A percentile compares a stretch with the other conserved stretches of the same genome.
phyloP scores from a whole-genome alignment of 2,113 vertebrate genomes.

The Calyptomena viridis region DNA sequence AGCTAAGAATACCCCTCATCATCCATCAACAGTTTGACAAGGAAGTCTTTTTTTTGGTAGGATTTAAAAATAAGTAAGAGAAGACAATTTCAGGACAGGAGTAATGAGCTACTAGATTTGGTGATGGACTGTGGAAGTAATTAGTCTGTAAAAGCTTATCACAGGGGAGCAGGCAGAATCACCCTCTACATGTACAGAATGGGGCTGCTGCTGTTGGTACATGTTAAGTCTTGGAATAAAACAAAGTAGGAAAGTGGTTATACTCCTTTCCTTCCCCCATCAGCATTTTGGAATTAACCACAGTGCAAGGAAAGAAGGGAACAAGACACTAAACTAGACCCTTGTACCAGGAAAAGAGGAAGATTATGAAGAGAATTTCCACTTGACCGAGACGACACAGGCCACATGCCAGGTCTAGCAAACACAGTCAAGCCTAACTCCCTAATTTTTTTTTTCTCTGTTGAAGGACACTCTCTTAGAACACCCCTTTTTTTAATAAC shows the following conservation, averaged over 20 bases:
- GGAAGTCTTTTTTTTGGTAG: too few species aligned
- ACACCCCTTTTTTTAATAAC: not conserved
- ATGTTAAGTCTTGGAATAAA: not conserved
- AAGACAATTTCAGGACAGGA: not conserved
- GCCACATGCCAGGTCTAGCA: not conserved
- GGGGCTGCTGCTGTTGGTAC: not conserved
- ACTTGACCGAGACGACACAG: not conserved
- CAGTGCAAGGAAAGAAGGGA: not conserved
- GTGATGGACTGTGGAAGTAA: not conserved
- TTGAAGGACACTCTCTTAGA: not conserved
- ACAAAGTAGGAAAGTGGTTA: not conserved
- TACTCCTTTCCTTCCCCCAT: not conserved
- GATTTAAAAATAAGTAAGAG: too few species aligned
- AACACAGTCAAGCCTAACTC: not conserved
- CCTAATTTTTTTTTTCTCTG: not conserved
- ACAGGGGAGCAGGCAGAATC: not conserved
- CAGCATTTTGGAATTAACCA: not conserved
- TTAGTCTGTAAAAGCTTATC: not conserved
- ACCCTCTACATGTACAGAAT: not conserved
- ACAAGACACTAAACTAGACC: not conserved
- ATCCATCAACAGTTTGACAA: not conserved
- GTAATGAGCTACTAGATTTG: not conserved
- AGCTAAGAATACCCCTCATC: not conserved
- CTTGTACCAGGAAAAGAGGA: fast-evolving
- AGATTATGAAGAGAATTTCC: not conserved